Percentiles rank a stretch among this genome's conserved stretches.
Conservation (phyloP, 1,140 invertebrate species). For the Ladona fulva region DNA sequence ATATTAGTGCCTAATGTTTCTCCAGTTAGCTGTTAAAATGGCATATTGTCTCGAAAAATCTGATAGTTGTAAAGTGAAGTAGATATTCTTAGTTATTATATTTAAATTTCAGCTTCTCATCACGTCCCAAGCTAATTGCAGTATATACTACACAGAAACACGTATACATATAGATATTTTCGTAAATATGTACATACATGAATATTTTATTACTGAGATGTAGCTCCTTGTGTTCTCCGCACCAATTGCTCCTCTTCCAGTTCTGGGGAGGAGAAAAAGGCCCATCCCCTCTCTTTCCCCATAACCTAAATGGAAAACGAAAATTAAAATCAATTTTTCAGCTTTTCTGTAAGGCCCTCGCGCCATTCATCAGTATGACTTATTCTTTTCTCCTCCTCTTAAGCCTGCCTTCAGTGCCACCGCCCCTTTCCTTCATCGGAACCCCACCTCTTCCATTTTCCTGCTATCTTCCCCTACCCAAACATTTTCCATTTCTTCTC, state of each 20-base stretch:
- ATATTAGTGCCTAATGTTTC: no score
- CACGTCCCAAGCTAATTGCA: no score
- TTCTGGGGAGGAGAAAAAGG: neutral
- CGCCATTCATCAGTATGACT: neutral
- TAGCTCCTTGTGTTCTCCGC: neutral
- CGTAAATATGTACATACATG: no score
- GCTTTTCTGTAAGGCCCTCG: neutral
- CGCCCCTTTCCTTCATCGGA: neutral
- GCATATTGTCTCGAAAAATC: no score
- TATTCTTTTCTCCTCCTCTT: neutral
- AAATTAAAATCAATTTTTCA: slow-evolving; percentile 11
- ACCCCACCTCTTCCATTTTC: neutral
- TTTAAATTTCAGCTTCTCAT: no score
- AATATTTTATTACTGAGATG: neutral
- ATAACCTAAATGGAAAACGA: neutral
- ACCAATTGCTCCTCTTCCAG: neutral
- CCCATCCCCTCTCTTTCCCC: neutral
- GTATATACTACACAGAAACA: no score
- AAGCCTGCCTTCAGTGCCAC: neutral
- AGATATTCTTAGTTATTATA: no score
- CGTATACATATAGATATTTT: no score
- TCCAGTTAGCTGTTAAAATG: no score
- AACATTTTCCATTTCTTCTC: neutral
- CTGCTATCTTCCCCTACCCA: neutral
- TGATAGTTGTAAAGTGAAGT: no score